These are phyloP conservation scores for Barbus barbus DNA, from an alignment of 2,113 vertebrate genomes.

Conservation along the genomic window DNA sequence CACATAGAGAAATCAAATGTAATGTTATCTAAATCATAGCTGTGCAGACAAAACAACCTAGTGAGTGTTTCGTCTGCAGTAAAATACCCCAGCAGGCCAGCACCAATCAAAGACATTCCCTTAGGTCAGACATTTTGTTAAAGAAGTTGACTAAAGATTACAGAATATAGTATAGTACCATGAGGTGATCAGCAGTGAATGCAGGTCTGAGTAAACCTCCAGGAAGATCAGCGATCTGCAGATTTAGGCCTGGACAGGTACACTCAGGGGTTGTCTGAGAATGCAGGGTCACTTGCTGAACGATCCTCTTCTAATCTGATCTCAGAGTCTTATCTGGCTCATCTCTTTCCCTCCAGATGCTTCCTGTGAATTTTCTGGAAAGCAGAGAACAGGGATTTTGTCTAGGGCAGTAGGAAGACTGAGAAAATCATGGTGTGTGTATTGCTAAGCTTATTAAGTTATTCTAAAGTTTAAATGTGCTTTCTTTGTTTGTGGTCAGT, in stretches of 20 bases:
- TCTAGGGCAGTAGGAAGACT: no score
- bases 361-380: conserved; percentile 1
- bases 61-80: not conserved
- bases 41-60: not conserved
- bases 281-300: not conserved
- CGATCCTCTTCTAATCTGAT: conserved; percentile 31
- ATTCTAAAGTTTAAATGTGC: no score
- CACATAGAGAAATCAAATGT: not conserved
- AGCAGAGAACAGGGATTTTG: not conserved
- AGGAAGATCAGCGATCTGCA: not conserved
- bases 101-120: not conserved
- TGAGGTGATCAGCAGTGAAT: not conserved
- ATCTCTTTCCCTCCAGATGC: conserved; percentile 8
- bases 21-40: conserved; percentile 10
- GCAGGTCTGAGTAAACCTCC: not conserved
- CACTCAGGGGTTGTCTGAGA: not conserved
- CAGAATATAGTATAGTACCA: not conserved
- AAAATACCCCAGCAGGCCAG: not conserved
- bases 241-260: not conserved
- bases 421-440: no score
- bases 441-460: no score
- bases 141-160: not conserved
- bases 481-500: no score
- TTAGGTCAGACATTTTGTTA: not conserved
- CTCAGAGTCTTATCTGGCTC: conserved; percentile 28